Base-by-base conservation (phyloP, 2,888 invertebrate species). In the Catonia carolina region DNA sequence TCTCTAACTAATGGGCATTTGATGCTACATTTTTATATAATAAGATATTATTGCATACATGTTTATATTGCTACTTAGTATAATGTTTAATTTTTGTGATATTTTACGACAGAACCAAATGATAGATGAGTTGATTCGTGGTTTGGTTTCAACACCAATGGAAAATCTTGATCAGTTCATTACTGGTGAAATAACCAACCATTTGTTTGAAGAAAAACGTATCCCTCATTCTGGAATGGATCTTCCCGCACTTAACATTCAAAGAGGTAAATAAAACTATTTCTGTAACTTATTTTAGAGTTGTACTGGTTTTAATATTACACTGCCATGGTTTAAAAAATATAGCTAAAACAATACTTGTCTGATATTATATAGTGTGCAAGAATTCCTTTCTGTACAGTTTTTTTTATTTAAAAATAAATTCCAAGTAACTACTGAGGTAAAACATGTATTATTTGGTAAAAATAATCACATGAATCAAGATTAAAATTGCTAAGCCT, bases 211-310 rank as follows among this genome's bases (percentile, higher is more conserved):
- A 72, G 89, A 93, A 69, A 79, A 85, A 14, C 84, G 84, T 61
- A 85, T 89, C 62, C 92, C 93, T 0, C 93, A 93, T 74, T 94
- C 94, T 0, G 96, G 96, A 7, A 78, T 96, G 58, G 96, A 96
- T 74, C 76, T 96, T 53, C 83, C 94, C n/a, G 87, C 95, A 0
- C 75, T 96, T 17, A 96, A 96, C 68, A 78, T 96, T 53, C 93
- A 93, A 70, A 78, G 92, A 71, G 81, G 75, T 69, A 64, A 66
- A 58, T 61, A 58, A 14, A 10, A 54, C n/a, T 22, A 41, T 35
- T 31, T 15, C 39, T 23, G 15, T 48, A 27, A 47, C 22, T 45
- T 51, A 36, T 36, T 51, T 51, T 35, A 18, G 31, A 27, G 8
- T 14, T 8, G 14, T 20, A 10, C 41, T 7, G 7, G 14, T 12